A percentile compares a stretch with the other conserved stretches of the same genome.
These are phyloP conservation scores for Taurulus bubalis DNA, from an alignment of 2,113 vertebrate species.

Conservation along the genomic window DNA sequence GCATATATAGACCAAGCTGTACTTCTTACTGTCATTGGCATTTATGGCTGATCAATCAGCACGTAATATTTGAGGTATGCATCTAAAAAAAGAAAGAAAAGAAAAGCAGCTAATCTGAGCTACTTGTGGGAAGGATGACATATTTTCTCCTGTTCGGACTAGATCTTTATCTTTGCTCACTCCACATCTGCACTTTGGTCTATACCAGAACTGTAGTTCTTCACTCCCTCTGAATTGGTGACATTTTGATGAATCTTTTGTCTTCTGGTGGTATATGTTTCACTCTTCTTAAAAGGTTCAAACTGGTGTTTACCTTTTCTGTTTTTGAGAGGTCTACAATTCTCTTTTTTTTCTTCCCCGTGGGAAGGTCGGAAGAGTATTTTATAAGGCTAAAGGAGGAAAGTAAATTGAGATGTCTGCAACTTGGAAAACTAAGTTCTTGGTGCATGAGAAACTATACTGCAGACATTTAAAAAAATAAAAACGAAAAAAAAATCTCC, in stretches of 20 bases:
- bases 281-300: conserved; percentile 44
- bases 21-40: not conserved
- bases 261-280: conserved; percentile 38
- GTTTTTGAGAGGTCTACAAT: not conserved
- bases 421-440: conserved; percentile 9
- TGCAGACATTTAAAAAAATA: not conserved
- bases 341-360: not conserved
- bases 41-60: conserved; percentile 6
- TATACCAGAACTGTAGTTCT: conserved; percentile 36
- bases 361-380: conserved; percentile 20
- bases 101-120: not conserved
- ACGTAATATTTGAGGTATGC: not conserved
- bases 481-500: not conserved
- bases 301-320: conserved; percentile 48
- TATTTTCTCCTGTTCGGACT: conserved; percentile 33
- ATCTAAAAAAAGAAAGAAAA: conserved; percentile 14
- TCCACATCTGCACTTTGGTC: conserved; percentile 29
- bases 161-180: conserved; percentile 43
- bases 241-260: conserved; percentile 65
- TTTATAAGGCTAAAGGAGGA: conserved; percentile 17
- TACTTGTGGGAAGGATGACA: conserved; percentile 38
- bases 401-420: conserved; percentile 20
- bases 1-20: not conserved
- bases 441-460: conserved; percentile 23
- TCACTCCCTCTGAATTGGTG: conserved; percentile 62